Base-by-base conservation (phyloP, 2,797 vertebrate genomes). In the Paguma larvata region DNA sequence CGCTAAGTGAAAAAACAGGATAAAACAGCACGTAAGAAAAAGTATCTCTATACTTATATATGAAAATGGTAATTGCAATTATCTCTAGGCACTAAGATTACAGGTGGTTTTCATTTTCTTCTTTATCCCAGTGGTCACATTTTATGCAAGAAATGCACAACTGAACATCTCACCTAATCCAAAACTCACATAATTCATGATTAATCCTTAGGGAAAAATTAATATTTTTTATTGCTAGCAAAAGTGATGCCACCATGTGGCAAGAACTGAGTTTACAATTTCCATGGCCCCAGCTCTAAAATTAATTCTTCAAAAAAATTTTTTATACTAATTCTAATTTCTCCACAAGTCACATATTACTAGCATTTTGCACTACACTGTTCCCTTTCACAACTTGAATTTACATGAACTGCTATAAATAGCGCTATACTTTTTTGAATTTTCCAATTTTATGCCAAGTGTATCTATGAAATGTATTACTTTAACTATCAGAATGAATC, bases 161-260 rank as follows among this genome's bases (percentile, higher is more conserved):
- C 14, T 77, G 41, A 95, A 95, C 46, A 62, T 4, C 5, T 67
- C 46, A 68, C 19, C n/a, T 86, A 97, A 95, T 34, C 90, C 53
- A 78, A 95, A 94, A 93, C 32, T 59, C 30, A 94, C 5, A 53
- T 62, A 83, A 95, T 79, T 95, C 38, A 96, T 59, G 30, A 86
- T 93, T 73, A 95, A 86, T 84, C 18, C 27, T 95, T 62, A 95
- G 0, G 93, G 51, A 94, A 96, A 51, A 94, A 82, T 68, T 38
- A 83, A 86, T 56, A 21, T 25, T 82, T 89, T 51, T 48, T 84
- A 93, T 84, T 92, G 86, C 38, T 32, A 96, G 30, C 41, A 91
- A 91, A 97, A 86, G 18, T 65, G 25, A 16, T 85, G 46, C 51
- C 23, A 92, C 72, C 27, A 94, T 78, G 27, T 94, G 46, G 18